A percentile compares a stretch with the other conserved stretches of the same genome.
These are phyloP conservation scores for Scomber japonicus DNA, from an alignment of 2,113 vertebrate species.

Conservation along the genomic window DNA sequence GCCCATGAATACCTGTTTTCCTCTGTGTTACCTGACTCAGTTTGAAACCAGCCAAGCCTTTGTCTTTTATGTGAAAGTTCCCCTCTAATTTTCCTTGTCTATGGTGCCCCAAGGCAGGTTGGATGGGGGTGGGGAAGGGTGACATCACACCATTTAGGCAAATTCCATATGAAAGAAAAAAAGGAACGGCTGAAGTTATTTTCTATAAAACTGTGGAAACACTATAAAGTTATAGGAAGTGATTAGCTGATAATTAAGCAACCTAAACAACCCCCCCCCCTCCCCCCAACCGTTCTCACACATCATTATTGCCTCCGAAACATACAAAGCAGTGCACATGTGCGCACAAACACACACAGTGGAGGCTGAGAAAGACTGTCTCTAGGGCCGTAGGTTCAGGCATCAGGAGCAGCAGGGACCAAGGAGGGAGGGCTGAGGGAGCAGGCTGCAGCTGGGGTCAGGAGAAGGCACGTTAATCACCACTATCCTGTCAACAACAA, in stretches of 20 bases:
- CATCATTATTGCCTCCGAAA: slow-evolving; percentile 66
- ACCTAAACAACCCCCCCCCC: slow-evolving; percentile 62
- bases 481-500: slow-evolving; percentile 84
- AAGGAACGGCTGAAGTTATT: slow-evolving; percentile 51
- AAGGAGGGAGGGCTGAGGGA: slow-evolving; percentile 61
- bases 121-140: slow-evolving; percentile 63
- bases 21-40: slow-evolving; percentile 80
- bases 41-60: slow-evolving; percentile 75
- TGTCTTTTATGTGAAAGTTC: slow-evolving; percentile 82
- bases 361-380: slow-evolving; percentile 49
- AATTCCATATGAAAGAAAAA: slow-evolving; percentile 74
- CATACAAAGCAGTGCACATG: slow-evolving; percentile 43
- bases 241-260: slow-evolving; percentile 77
- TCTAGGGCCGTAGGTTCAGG: slow-evolving; percentile 67
- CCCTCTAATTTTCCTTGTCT: slow-evolving; percentile 83
- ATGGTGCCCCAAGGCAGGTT: slow-evolving; percentile 63
- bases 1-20: slow-evolving; percentile 78
- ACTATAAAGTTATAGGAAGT: slow-evolving; percentile 80
- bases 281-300: slow-evolving; percentile 43
- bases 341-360: slow-evolving; percentile 37
- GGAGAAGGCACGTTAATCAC: slow-evolving; percentile 85
- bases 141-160: slow-evolving; percentile 82
- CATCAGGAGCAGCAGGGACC: slow-evolving; percentile 62
- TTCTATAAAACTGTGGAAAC: slow-evolving; percentile 79
- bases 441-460: slow-evolving; percentile 80